Evolutionary conservation across 35 echinoderm and acorn worm species (phyloP), one percentile per base, ranked within the genome.

Genomic region (Apostichopus japonicus): DNA sequence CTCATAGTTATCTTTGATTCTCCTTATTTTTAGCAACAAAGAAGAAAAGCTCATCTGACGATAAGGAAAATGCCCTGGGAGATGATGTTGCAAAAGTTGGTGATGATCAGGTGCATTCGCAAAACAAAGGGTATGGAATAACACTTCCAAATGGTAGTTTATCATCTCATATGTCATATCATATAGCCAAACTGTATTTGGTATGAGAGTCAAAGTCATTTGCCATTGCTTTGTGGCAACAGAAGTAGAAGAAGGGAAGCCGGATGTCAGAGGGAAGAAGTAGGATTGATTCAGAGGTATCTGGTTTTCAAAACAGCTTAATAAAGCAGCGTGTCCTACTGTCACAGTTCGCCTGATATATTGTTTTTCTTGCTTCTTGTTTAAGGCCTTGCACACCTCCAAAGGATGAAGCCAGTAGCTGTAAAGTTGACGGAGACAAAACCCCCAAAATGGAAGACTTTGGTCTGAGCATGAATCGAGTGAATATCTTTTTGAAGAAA

Each of bases 371-470:
- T 73, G 5, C 0, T 22, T 22, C 2, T 73, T 73, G 6, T 73
- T n/a, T 73, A 54, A 84, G 80, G 52, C 80, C 80, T 1, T 10
- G 10, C 16, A 84, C 80, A 19, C 80, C 80, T 58, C 53, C 6
- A 19, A 84, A 19, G 23, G 80, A 22, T 56, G 80, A 84, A 16
- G 8, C 80, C 17, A 57, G 56, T 57, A n/a, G 53, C 21, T 19
- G 19, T 10, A 84, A 21, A 9, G 19, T 53, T 17, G 52, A 56
- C 1, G 52, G 9, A 54, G 56, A 53, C 44, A 19, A 56, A 7
- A 84, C 80, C 56, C 80, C 80, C 16, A 84, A 55, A 54, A 84
- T 84, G 80, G 80, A 84, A 56, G 80, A 84, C 10, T 84, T 84
- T 56, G 80, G 80, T 6, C 53, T 84, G 53, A 84, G 54, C 53